Evolutionary conservation across 2,888 invertebrate genomes (phyloP).

Genomic region (Micoletzkya japonica): DNA sequence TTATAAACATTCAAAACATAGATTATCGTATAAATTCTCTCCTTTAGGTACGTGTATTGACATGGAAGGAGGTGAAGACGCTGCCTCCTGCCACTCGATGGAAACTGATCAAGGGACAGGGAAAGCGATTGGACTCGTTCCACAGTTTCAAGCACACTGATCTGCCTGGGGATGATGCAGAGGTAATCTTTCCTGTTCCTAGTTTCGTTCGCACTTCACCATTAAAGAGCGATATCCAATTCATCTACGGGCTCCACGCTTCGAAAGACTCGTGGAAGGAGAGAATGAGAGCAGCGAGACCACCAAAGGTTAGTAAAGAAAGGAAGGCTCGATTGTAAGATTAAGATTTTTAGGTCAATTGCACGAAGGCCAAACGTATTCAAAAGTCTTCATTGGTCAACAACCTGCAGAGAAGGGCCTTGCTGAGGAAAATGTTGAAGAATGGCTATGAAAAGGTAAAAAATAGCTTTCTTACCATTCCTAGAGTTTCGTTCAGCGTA

Average conservation of each 20-base stretch:
- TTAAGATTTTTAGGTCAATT: no score
- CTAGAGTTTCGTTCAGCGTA: no score
- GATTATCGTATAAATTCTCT: background rate
- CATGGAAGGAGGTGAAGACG: conserved; percentile 8
- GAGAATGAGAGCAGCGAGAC: background rate
- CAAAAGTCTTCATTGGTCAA: no score
- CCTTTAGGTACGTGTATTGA: background rate
- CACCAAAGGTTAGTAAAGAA: no score
- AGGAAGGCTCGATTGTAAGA: no score
- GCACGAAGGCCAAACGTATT: no score
- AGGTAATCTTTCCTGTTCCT: background rate
- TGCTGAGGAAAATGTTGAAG: no score
- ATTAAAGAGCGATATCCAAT: background rate
- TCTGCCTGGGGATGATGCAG: background rate
- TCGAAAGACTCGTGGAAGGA: background rate
- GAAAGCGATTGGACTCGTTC: background rate
- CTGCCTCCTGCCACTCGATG: background rate
- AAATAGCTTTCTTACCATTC: no score
- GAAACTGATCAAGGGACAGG: background rate
- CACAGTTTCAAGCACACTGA: background rate
- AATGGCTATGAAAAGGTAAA: no score
- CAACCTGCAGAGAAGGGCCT: no score
- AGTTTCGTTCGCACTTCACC: background rate
- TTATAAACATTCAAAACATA: background rate
- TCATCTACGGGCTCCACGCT: background rate